Evolutionary conservation across 2,113 vertebrate genomes (phyloP), one percentile per base, ranked within the genome.

Genomic region (Ardeotis arabs): DNA sequence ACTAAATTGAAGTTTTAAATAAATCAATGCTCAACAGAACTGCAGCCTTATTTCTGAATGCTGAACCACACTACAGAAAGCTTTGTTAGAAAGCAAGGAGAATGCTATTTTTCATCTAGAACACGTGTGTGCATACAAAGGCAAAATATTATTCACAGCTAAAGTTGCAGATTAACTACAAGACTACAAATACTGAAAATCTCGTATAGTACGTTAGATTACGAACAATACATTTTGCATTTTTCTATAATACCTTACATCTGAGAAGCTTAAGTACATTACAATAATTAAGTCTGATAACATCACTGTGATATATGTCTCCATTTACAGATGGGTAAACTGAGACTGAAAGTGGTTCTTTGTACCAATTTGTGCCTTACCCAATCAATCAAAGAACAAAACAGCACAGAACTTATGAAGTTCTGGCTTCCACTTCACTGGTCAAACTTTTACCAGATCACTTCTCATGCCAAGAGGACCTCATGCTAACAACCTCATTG

Each of bases 361-460:
- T 93, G 28, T 81, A 79, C 83, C 92, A 93, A 81, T 63, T 85
- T 84, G 60, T 96, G 86, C 94, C 69, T 96, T 80, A 64, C 35
- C 49, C 80, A 87, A 64, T 72, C 90, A 81, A 84, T 87, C 90
- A 86, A 74, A 94, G 79, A 94, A 93, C 79, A 94, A 90, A 95
- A 90, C 56, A 81, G 72, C 68, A 72, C 55, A 93, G 64, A 94
- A 88, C 24, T 95, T 94, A 86, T 17, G 86, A 75, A 90, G 88
- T 80, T 58, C 86, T 94, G 96, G 83, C 92, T 95, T 95, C 68
- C 86, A 96, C 68, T 95, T 95, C 90, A 84, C 80, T 93, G 88
- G 82, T 95, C 95, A 96, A 84, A 95, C 60, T 89, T 92, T 89
- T 93, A 97, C 84, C 86, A 95, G 86, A 97, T 92, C 76, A 62